Base-by-base conservation (phyloP, 2,113 vertebrate species). In the Bagarius yarrelli region DNA sequence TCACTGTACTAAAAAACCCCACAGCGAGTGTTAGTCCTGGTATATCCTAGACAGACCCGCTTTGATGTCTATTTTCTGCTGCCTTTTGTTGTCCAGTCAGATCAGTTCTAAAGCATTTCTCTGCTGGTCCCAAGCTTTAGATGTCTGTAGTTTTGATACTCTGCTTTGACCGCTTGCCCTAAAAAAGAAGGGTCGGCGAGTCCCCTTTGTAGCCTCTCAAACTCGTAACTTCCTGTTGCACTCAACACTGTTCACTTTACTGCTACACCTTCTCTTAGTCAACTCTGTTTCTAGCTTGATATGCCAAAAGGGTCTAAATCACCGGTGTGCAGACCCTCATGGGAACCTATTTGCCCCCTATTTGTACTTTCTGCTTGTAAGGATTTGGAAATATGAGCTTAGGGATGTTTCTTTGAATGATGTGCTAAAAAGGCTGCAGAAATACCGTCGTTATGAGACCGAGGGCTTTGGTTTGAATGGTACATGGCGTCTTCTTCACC, bases 241-340 rank as follows among this genome's bases (percentile, higher is more conserved):
- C 34, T 76, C 50, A 44, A 21, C 34, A 13, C 32, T 53, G n/a
- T 63, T 64, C 53, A 80, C 69, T n/a, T 47, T 83, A 81, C 81
- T 63, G 63, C 69, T 76, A 50, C 36, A 67, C 59, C 67, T 44
- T 30, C 34, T 25, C 71, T 70, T 76, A 74, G 71, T 50, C 8
- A 13, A n/a, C 6, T 56, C 74, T 80, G 66, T 81, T 71, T 47
- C 44, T 60, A 67, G 60, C 69, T 82, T 59, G 78, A 59, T 70
- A 67, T 15, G 57, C 76, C 59, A 69, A 53, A 85, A 86, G 78
- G 25, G 40, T 59, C 60, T 59, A 72, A 53, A 80, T 83, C 81
- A 76, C 76, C 21, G 63, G 47, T 57, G 73, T 63, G 64, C 80
- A 40, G 44, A 56, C 32, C 23, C 60, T 47, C 78, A 79, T 79